These are phyloP conservation scores for Thymelicus lineola DNA, from an alignment of 2,888 invertebrate genomes.

Conservation along the genomic window DNA sequence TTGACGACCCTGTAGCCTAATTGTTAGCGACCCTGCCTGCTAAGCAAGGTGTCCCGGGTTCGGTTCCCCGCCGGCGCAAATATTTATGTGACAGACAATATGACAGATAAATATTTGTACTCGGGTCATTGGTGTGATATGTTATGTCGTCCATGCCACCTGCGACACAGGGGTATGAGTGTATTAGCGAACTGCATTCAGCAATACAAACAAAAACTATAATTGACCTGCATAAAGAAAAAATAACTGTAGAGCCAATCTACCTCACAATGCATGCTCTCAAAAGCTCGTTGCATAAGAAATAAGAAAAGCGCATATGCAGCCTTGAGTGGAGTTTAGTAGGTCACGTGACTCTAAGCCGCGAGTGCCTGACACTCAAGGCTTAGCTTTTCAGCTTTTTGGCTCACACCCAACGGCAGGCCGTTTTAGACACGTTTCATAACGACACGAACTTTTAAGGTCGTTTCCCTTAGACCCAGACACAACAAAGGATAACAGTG, in stretches of 20 bases:
- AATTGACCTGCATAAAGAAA: not conserved
- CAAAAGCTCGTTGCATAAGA: conserved; percentile 7
- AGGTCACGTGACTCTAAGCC: conserved; percentile 28
- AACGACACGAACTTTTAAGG: conserved; percentile 3
- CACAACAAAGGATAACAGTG: conserved; percentile 2
- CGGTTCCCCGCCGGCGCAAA: too few species aligned
- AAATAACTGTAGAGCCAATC: not conserved
- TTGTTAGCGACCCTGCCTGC: too few species aligned
- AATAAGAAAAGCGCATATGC: conserved; percentile 27
- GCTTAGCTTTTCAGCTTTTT: conserved; percentile 25
- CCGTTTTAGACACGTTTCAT: conserved; percentile 24
- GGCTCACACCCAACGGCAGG: conserved; percentile 17
- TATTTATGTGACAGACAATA: too few species aligned
- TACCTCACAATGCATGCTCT: conserved; percentile 1
- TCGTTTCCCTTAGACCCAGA: conserved; percentile 9
- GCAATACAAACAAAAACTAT: not conserved
- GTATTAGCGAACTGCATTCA: too few species aligned
- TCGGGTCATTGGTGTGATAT: too few species aligned
- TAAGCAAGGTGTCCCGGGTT: too few species aligned
- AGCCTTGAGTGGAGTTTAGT: conserved; percentile 32
- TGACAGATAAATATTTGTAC: too few species aligned
- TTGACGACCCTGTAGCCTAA: too few species aligned
- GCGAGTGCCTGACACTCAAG: conserved; percentile 10
- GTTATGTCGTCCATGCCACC: too few species aligned
- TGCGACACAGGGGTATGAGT: too few species aligned